phyloP scores from a whole-genome alignment of 92 coral and sea anemone species.

The Zoanthus solanderi region DNA sequence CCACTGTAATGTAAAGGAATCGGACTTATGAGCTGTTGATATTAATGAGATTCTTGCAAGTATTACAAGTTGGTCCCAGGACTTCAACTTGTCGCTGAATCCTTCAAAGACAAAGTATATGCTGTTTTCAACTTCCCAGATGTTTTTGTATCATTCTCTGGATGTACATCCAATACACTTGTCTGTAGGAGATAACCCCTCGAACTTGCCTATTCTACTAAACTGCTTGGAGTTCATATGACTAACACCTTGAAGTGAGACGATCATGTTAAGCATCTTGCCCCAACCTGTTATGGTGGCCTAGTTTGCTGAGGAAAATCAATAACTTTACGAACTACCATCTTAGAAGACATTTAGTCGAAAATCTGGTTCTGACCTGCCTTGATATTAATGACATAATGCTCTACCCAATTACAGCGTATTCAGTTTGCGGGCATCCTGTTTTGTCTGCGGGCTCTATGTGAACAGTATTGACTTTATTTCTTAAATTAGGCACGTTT shows the following conservation, averaged over 20 bases:
- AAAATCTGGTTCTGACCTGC: conserved; percentile 29
- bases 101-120: conserved; percentile 22
- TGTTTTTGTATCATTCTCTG: conserved; percentile 55
- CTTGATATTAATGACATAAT: conserved; percentile 37
- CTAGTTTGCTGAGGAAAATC: conserved; percentile 42
- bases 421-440: conserved; percentile 55
- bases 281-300: conserved; percentile 56
- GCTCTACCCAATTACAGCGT: conserved; percentile 57
- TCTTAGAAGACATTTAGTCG: conserved; percentile 48
- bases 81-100: conserved; percentile 45
- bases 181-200: not conserved
- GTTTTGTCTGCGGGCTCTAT: conserved; percentile 58
- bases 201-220: conserved; percentile 22
- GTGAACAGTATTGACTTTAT: conserved; percentile 19
- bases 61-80: conserved; percentile 27
- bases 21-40: not conserved
- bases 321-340: conserved; percentile 57
- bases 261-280: not conserved
- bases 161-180: conserved; percentile 29
- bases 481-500: no score
- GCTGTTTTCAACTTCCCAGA: conserved; percentile 57
- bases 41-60: conserved; percentile 36
- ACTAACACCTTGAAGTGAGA: conserved; percentile 4
- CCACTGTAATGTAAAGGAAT: conserved; percentile 1
- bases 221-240: conserved; percentile 55